A percentile compares a stretch with the other conserved stretches of the same genome.
These are phyloP conservation scores for Gadus macrocephalus DNA, from an alignment of 2,113 vertebrate genomes.

Conservation along the genomic window DNA sequence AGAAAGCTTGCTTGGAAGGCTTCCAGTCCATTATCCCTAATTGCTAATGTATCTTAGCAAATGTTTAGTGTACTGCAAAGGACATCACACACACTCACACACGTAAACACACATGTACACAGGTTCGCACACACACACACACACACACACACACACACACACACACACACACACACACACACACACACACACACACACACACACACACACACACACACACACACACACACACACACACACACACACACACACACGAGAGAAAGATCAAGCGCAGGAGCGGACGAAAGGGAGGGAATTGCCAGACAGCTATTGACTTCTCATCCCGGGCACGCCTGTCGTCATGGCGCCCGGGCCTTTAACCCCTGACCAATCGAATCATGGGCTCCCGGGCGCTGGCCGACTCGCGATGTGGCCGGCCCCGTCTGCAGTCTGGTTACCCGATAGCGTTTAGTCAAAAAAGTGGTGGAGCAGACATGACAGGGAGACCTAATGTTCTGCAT, in stretches of 20 bases:
- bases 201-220: not conserved
- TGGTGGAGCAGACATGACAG: not conserved
- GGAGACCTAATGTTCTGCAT: slow-evolving; percentile 36
- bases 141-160: not conserved
- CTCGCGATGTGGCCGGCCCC: slow-evolving; percentile 27
- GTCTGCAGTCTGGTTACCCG: slow-evolving; percentile 43
- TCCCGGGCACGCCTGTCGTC: slow-evolving; percentile 26
- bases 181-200: not conserved
- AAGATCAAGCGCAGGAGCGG: not conserved
- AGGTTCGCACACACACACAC: not conserved
- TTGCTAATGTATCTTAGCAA: not conserved
- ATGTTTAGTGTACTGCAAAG: not conserved
- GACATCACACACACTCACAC: not conserved
- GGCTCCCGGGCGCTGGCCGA: not conserved
- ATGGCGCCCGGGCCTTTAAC: slow-evolving; percentile 63
- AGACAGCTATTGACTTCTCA: slow-evolving; percentile 51
- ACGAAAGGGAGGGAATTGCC: slow-evolving; percentile 15
- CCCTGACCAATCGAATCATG: slow-evolving; percentile 53
- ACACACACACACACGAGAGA: not conserved
- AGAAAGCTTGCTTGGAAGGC: not conserved
- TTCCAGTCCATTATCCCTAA: not conserved
- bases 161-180: not conserved
- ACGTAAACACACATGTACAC: not conserved
- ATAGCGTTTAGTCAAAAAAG: slow-evolving; percentile 22
- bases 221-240: slow-evolving; percentile 1